Conservation (phyloP, 2,888 invertebrate genomes). For the Ochlodes sylvanus region DNA sequence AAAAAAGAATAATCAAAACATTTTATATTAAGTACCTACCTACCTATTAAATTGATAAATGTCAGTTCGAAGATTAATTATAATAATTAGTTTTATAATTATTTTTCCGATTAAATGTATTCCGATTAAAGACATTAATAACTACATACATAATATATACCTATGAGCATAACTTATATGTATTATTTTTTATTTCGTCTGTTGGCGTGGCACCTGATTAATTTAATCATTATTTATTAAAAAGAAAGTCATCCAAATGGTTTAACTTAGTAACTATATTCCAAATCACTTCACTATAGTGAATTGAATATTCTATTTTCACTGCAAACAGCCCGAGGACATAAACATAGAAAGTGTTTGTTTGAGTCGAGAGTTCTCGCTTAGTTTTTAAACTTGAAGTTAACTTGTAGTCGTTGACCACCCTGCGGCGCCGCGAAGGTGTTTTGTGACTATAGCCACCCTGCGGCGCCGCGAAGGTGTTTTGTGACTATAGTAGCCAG, state of each 20-base stretch:
- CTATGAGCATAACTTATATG: no score
- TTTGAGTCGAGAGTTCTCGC: background rate
- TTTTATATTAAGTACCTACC: no score
- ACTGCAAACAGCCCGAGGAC: background rate
- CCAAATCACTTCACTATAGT: background rate
- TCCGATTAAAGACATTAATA: no score
- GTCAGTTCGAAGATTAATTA: no score
- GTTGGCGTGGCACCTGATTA: no score
- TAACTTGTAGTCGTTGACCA: background rate
- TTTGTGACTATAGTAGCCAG: no score
- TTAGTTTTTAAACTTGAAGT: slow-evolving; percentile 5
- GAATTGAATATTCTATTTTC: slow-evolving; percentile 7
- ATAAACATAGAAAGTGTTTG: slow-evolving; percentile 13
- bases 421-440: background rate
- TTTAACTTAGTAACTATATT: background rate
- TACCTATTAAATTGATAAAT: slow-evolving; percentile 2
- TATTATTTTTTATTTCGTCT: no score
- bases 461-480: background rate
- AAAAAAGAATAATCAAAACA: background rate
- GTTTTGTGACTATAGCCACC: background rate
- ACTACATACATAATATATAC: no score
- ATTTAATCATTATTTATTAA: no score
- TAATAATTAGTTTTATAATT: no score
- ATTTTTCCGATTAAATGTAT: no score
- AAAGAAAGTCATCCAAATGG: no score